A percentile compares a stretch with the other conserved stretches of the same genome.
Evolutionary conservation across 2,113 vertebrate genomes (phyloP).

Genomic region (Xiphorhynchus elegans): DNA sequence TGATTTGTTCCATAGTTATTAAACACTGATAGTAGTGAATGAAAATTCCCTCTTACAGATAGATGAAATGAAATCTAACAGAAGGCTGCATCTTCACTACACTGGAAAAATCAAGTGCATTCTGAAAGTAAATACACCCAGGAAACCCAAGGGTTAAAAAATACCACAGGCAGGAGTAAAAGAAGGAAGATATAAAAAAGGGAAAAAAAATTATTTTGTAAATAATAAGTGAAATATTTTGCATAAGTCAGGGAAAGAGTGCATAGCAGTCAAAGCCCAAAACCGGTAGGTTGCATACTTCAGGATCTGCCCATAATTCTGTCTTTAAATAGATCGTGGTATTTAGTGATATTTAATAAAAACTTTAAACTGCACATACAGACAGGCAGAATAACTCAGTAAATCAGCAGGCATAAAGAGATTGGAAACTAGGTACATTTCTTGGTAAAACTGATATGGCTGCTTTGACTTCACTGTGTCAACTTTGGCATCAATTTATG

Average conservation of each 20-base stretch:
- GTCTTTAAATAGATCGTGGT: background rate
- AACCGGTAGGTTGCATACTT: background rate
- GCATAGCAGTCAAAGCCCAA: background rate
- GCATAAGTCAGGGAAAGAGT: background rate
- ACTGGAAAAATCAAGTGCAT: background rate
- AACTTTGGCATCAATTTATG: background rate
- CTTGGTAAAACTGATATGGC: background rate
- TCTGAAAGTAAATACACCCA: background rate
- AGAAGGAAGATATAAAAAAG: background rate
- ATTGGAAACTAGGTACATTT: background rate
- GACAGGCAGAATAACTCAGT: background rate
- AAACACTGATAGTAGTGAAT: background rate
- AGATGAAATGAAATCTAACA: background rate
- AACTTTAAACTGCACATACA: background rate
- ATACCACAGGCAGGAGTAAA: background rate
- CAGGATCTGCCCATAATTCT: background rate
- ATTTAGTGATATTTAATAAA: background rate
- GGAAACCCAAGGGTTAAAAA: background rate
- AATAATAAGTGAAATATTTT: background rate
- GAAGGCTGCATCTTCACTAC: background rate
- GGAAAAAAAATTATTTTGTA: background rate
- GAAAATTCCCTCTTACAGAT: background rate
- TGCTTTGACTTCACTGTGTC: background rate
- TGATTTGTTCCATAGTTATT: background rate
- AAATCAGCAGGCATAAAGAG: background rate